Conservation (phyloP, 2,797 vertebrate genomes). For the Epinephelus malabaricus region DNA sequence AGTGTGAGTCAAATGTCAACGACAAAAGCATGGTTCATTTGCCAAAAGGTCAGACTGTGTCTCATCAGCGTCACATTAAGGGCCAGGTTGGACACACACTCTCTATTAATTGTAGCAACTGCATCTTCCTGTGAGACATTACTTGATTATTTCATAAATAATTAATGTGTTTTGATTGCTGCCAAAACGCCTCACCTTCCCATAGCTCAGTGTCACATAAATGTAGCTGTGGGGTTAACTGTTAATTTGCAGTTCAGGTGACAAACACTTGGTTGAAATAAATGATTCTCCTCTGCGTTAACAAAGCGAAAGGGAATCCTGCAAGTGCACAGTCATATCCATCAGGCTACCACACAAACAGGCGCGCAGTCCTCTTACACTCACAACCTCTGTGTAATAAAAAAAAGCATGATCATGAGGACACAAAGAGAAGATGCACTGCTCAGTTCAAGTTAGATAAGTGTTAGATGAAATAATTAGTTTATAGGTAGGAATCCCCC, state of each 20-base stretch:
- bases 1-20: constrained; percentile 67
- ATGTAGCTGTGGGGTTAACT: constrained; percentile 51
- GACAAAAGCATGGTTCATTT: constrained; percentile 55
- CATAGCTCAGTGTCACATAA: constrained; percentile 40
- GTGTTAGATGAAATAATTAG: not conserved
- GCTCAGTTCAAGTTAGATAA: not conserved
- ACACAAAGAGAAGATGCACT: not conserved
- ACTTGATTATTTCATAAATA: constrained; percentile 77
- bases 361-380: constrained; percentile 44
- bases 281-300: constrained; percentile 36
- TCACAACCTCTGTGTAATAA: not conserved
- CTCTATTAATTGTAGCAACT: constrained; percentile 56
- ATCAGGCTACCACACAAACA: constrained; percentile 24
- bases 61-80: constrained; percentile 72
- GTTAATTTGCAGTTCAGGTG: constrained; percentile 63
- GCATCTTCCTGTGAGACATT: constrained; percentile 59
- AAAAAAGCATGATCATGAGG: not conserved
- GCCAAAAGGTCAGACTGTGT: constrained; percentile 71
- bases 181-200: constrained; percentile 53
- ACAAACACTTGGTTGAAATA: constrained; percentile 40
- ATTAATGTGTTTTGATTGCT: constrained; percentile 74
- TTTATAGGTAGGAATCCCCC: not conserved
- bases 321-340: constrained; percentile 28
- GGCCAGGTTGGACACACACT: constrained; percentile 53
- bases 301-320: constrained; percentile 31